Conservation (phyloP, 2,113 vertebrate species). For the Scomber colias region DNA sequence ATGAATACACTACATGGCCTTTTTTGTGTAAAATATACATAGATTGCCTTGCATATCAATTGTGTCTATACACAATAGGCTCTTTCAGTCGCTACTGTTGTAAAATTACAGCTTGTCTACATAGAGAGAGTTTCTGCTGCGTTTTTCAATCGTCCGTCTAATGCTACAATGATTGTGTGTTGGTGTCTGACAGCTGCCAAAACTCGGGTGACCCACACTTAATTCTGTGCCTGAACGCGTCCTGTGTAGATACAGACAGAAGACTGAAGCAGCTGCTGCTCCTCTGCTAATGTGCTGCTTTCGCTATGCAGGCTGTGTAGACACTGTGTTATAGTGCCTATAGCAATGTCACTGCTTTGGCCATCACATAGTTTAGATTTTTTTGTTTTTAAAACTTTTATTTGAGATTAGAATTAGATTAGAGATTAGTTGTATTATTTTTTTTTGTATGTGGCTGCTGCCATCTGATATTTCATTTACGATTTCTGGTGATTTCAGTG, state of each 20-base stretch:
- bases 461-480: slow-evolving; percentile 48
- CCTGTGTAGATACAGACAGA: not conserved
- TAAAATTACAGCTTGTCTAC: slow-evolving; percentile 30
- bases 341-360: slow-evolving; percentile 69
- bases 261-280: too few relatives aligned
- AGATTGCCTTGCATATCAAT: slow-evolving; percentile 59
- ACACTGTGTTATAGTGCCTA: slow-evolving; percentile 71
- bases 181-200: too few relatives aligned
- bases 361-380: slow-evolving; percentile 25
- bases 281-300: not conserved
- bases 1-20: slow-evolving; percentile 66
- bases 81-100: slow-evolving; percentile 68
- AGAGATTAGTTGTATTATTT: not conserved
- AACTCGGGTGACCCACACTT: not conserved
- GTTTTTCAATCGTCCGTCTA: too few relatives aligned
- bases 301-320: not conserved
- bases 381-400: slow-evolving; percentile 45
- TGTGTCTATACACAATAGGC: slow-evolving; percentile 54
- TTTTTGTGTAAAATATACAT: slow-evolving; percentile 56
- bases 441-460: slow-evolving; percentile 56
- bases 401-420: slow-evolving; percentile 36
- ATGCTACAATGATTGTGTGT: too few relatives aligned
- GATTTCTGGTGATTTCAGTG: slow-evolving; percentile 26
- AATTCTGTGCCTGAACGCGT: not conserved
- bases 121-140: too few relatives aligned